A percentile compares a stretch with the other conserved stretches of the same genome.
These are phyloP conservation scores for Pelobates cultripes DNA, from an alignment of 2,797 vertebrate species.

Conservation along the genomic window DNA sequence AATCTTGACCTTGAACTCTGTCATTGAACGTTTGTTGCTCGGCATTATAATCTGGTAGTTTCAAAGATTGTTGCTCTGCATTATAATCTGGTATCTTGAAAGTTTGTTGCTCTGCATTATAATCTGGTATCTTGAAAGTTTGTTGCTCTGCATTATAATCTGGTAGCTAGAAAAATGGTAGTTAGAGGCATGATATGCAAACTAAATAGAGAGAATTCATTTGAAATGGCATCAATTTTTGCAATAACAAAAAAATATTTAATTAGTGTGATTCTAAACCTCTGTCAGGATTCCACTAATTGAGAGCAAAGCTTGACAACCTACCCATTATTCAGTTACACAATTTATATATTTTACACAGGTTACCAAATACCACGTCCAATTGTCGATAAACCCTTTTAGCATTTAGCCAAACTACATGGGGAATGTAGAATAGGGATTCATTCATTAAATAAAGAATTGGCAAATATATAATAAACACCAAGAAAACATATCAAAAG, in stretches of 20 bases:
- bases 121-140: neutral
- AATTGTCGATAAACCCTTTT: no score
- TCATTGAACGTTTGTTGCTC: slow-evolving; percentile 21
- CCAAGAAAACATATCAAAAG: no score
- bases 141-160: slow-evolving; percentile 24
- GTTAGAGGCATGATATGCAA: slow-evolving; percentile 13
- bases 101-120: slow-evolving; percentile 24
- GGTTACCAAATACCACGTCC: neutral
- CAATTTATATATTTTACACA: neutral
- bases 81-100: slow-evolving; percentile 34
- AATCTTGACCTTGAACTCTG: slow-evolving; percentile 16
- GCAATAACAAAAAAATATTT: no score
- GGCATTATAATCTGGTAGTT: slow-evolving; percentile 34
- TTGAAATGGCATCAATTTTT: no score
- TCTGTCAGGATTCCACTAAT: no score
- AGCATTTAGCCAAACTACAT: no score
- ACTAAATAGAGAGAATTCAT: neutral
- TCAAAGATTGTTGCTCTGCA: slow-evolving; percentile 13
- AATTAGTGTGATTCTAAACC: no score
- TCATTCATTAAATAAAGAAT: no score
- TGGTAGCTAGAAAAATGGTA: slow-evolving; percentile 44
- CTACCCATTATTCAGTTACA: no score
- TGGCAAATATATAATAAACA: no score
- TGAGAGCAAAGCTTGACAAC: no score
- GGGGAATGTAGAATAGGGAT: no score